phyloP scores from a whole-genome alignment of 2,888 invertebrate genomes.

The Isoperla grammatica region DNA sequence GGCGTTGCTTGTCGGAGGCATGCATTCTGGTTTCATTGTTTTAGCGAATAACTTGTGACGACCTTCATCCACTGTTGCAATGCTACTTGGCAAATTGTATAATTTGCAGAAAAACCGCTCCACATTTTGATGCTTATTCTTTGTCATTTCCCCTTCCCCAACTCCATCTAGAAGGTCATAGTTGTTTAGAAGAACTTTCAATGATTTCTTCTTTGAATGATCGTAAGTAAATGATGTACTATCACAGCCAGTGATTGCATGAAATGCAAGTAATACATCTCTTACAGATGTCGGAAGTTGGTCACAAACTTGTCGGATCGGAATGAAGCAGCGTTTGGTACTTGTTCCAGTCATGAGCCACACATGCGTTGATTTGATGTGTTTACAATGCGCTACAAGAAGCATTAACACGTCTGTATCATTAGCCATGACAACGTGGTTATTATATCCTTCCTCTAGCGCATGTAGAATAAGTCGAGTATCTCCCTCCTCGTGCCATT shows the following conservation, averaged over 20 bases:
- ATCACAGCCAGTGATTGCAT: conserved; percentile 2
- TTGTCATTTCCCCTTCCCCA: too few relatives aligned
- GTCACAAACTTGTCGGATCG: not conserved
- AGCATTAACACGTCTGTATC: not conserved
- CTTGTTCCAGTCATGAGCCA: conserved; percentile 5
- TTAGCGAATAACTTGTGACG: too few relatives aligned
- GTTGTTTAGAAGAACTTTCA: too few relatives aligned
- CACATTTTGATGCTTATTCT: too few relatives aligned
- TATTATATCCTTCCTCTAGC: not conserved
- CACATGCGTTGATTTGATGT: not conserved
- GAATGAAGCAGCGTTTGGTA: not conserved
- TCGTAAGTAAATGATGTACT: not conserved
- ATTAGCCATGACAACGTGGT: not conserved
- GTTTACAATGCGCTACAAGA: not conserved
- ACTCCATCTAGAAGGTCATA: too few relatives aligned
- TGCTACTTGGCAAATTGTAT: too few relatives aligned
- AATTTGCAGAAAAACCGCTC: too few relatives aligned
- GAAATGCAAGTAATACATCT: not conserved
- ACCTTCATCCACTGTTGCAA: too few relatives aligned
- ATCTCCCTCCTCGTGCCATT: conserved; percentile 2
- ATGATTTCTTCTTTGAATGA: too few relatives aligned
- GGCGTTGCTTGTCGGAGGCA: too few relatives aligned
- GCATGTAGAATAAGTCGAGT: conserved; percentile 1
- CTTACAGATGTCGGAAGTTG: not conserved
- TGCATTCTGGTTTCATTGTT: too few relatives aligned